Evolutionary conservation across 23 tunicate genomes (phyloP).

Genomic region (Trididemnum nubilum): DNA sequence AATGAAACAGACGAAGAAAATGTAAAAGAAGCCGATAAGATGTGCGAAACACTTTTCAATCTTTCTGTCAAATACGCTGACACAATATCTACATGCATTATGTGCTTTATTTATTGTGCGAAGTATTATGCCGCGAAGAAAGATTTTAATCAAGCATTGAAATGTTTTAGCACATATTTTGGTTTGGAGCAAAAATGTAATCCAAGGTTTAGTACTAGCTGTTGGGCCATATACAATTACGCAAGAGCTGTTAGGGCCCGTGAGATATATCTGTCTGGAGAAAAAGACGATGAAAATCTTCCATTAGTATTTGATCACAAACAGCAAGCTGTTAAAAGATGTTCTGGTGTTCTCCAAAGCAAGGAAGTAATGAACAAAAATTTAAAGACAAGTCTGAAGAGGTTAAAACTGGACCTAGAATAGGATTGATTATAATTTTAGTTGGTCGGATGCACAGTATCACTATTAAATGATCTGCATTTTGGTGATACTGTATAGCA

Average conservation of each 20-base stretch:
- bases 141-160: slow-evolving; percentile 18
- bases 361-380: background rate
- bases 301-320: too few species aligned
- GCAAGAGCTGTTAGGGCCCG: slow-evolving; percentile 23
- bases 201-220: slow-evolving; percentile 16
- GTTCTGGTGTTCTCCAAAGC: background rate
- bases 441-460: too few species aligned
- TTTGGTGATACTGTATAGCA: too few species aligned
- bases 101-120: slow-evolving; percentile 53
- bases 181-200: slow-evolving; percentile 17
- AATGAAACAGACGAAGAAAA: background rate
- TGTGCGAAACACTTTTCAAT: background rate
- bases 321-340: background rate
- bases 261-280: too few species aligned
- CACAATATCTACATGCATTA: slow-evolving; percentile 19
- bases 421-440: too few species aligned
- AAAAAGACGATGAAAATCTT: too few species aligned
- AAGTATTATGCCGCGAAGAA: slow-evolving; percentile 50
- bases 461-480: too few species aligned
- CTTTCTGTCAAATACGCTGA: slow-evolving; percentile 7
- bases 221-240: slow-evolving; percentile 65
- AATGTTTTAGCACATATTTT: slow-evolving; percentile 19
- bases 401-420: too few species aligned
- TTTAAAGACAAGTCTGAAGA: too few species aligned
- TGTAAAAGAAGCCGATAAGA: background rate